Evolutionary conservation across 1,140 invertebrate species (phyloP), one percentile per base, ranked within the genome.

Genomic region (Idris sp.): DNA sequence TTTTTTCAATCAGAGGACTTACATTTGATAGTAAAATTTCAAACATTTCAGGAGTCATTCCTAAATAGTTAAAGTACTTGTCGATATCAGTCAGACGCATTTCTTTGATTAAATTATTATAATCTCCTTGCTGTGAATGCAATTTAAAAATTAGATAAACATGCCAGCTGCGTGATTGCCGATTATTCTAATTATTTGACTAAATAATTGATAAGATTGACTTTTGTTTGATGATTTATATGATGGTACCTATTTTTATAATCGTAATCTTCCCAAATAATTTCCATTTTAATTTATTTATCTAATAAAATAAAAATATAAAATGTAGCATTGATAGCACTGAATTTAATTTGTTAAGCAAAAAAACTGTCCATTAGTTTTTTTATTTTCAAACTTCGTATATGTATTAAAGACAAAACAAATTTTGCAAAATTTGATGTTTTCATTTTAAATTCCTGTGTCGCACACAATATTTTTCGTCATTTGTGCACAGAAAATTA

Each of bases 41-140:
- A 14, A 51, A 51, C 7, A 36, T 14, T 9, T 51, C 48, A 9
- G 48, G 48, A 14, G 48, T 51, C 48, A 36, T 51, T 14, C 31
- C 7, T 6, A 51, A 14, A 14, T 51, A 51, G 16, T 51, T 36
- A 7, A 25, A 36, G 11, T 36, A 51, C 14, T 51, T 22, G 1
- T 36, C 31, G n/a, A 4, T 7, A 11, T 51, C 31, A 18, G 48
- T 51, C 7, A 51, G 11, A 2, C 48, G 8, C 48, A 36, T 51
- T 36, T 51, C 48, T 25, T 36, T 11, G 8, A 51, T 22, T 5
- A 51, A 15, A 13, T 35, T 51, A 19, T 33, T 9, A 9, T 33
- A 49, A 1, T n/a, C 28, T 6, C 44, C 44, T 19, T 41, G 2
- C 9, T n/a, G n/a, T 41, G 2, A 11, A 11, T 1, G 1, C 38